phyloP scores from a whole-genome alignment of 1,140 invertebrate genomes.

The Bombyx mandarina region DNA sequence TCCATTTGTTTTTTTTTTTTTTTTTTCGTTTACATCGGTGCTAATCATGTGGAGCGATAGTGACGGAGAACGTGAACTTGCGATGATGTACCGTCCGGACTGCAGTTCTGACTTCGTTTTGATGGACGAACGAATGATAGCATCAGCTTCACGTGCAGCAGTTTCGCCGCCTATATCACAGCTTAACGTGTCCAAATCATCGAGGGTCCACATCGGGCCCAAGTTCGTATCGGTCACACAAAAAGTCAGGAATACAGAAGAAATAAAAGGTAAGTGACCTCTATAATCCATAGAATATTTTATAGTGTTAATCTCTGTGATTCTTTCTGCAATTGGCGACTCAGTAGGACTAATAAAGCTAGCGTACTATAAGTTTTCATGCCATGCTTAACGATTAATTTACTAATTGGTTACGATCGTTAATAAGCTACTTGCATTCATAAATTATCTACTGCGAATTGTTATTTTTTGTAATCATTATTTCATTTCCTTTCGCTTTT shows the following conservation, averaged over 20 bases:
- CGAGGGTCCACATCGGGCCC: slow-evolving; percentile 43
- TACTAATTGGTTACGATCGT: no score
- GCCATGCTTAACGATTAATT: no score
- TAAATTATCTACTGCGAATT: no score
- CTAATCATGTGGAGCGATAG: slow-evolving; percentile 28
- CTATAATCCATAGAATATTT: neutral
- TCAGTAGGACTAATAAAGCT: no score
- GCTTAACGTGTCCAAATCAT: slow-evolving; percentile 42
- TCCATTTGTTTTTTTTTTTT: no score
- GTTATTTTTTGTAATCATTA: no score
- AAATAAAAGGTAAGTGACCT: slow-evolving; percentile 46
- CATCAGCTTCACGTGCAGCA: slow-evolving; percentile 13
- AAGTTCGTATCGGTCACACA: slow-evolving; percentile 54
- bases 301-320: neutral
- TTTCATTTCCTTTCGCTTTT: no score
- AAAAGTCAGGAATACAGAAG: slow-evolving; percentile 46
- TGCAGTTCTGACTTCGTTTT: slow-evolving; percentile 30
- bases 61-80: slow-evolving; percentile 14
- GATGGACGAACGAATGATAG: slow-evolving; percentile 25
- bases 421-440: no score
- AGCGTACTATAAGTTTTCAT: no score
- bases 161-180: slow-evolving; percentile 24
- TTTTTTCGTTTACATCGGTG: slow-evolving; percentile 15
- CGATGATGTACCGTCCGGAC: slow-evolving; percentile 15
- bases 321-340: neutral